Percentiles rank a stretch among this genome's conserved stretches.
Conservation (phyloP, 64 coral and sea anemone species). For the Montipora capricornis region DNA sequence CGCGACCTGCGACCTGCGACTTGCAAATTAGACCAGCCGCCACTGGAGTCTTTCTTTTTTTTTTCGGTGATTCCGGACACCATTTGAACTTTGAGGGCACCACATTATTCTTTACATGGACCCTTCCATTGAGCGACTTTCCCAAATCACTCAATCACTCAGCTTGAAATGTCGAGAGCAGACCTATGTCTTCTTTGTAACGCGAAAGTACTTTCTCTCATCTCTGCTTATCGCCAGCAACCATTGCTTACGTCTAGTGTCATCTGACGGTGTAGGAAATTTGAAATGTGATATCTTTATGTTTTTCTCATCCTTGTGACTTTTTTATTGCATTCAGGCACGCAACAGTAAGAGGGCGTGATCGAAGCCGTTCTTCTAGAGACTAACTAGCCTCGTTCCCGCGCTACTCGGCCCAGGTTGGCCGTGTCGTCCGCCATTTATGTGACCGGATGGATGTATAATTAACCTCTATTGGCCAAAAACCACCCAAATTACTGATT, state of each 20-base stretch:
- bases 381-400: too few species aligned
- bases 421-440: background rate
- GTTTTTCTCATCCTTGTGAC: too few species aligned
- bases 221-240: slow-evolving; percentile 47
- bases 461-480: too few species aligned
- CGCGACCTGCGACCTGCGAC: too few species aligned
- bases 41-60: background rate
- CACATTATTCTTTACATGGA: slow-evolving; percentile 31
- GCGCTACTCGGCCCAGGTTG: too few species aligned
- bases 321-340: too few species aligned
- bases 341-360: too few species aligned
- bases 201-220: slow-evolving; percentile 4
- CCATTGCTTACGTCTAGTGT: slow-evolving; percentile 34
- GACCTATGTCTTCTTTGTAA: slow-evolving; percentile 19
- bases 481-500: too few species aligned
- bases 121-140: slow-evolving; percentile 56
- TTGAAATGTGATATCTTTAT: slow-evolving; percentile 22
- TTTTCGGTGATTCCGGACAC: slow-evolving; percentile 38
- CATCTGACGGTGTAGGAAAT: slow-evolving; percentile 30
- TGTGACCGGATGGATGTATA: background rate
- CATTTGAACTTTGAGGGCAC: slow-evolving; percentile 58
- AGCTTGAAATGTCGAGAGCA: slow-evolving; percentile 63
- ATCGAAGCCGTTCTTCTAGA: too few species aligned
- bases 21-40: too few species aligned
- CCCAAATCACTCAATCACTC: slow-evolving; percentile 10